Evolutionary conservation across 2,113 vertebrate genomes (phyloP).

Genomic region (Saccopteryx bilineata): DNA sequence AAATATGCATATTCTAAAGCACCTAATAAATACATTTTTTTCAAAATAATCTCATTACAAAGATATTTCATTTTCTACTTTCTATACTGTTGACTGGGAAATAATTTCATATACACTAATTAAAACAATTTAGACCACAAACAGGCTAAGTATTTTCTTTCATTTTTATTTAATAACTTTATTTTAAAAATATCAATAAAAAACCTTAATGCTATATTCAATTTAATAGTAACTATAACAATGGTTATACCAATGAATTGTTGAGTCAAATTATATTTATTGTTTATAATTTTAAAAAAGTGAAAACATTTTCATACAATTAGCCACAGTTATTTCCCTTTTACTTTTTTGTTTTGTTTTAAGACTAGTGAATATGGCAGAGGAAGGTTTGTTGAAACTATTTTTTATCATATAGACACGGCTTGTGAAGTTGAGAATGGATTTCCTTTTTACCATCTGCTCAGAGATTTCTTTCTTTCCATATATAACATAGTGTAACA

Average conservation of each 20-base stretch:
- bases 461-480: slow-evolving; percentile 67
- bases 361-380: slow-evolving; percentile 61
- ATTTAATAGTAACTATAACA: neutral
- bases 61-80: neutral
- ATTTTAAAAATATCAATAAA: neutral
- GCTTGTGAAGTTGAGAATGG: slow-evolving; percentile 75
- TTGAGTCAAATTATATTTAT: neutral
- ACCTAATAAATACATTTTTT: neutral
- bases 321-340: slow-evolving; percentile 61
- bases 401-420: slow-evolving; percentile 76
- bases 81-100: neutral
- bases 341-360: slow-evolving; percentile 56
- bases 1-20: neutral
- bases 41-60: neutral
- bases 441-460: slow-evolving; percentile 80
- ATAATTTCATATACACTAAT: neutral
- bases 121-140: neutral
- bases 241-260: neutral
- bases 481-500: slow-evolving; percentile 74
- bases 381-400: slow-evolving; percentile 73
- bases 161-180: slow-evolving; percentile 27
- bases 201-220: neutral
- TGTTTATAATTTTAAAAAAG: slow-evolving; percentile 10
- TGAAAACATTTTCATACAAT: slow-evolving; percentile 34
- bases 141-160: neutral